Evolutionary conservation across 2,888 invertebrate genomes (phyloP).

Genomic region (Pycnomerus fuliginosus): DNA sequence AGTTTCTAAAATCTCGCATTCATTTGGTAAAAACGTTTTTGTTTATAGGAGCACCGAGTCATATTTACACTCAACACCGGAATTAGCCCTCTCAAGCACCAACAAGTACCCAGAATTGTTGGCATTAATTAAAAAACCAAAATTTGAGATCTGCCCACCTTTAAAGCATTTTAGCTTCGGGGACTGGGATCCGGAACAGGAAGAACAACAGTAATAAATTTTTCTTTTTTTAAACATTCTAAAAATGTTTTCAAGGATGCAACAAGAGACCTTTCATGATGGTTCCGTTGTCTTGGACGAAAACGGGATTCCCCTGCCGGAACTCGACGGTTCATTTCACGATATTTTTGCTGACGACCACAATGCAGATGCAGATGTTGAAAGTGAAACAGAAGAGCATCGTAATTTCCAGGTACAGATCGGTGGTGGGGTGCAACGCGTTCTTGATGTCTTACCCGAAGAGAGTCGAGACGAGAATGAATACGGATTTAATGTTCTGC

Average conservation of each 20-base stretch:
- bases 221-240: not conserved
- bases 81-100: conserved; percentile 29
- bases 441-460: too few species aligned
- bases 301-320: conserved; percentile 42
- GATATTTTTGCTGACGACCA: too few species aligned
- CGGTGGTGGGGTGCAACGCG: too few species aligned
- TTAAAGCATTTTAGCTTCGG: conserved; percentile 54
- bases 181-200: conserved; percentile 40
- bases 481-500: too few species aligned
- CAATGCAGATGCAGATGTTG: too few species aligned
- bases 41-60: conserved; percentile 32
- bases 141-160: conserved; percentile 57
- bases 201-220: conserved; percentile 33
- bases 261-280: too few species aligned
- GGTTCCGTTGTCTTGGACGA: conserved; percentile 38
- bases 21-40: too few species aligned
- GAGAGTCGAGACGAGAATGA: too few species aligned
- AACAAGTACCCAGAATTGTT: conserved; percentile 10
- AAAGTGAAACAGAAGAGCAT: too few species aligned
- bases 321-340: conserved; percentile 50
- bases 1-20: too few species aligned
- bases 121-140: conserved; percentile 5
- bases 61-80: conserved; percentile 25
- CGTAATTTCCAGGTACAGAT: too few species aligned
- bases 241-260: conserved; percentile 10